phyloP scores from a whole-genome alignment of 2,113 vertebrate species.

The Triplophysa rosa region DNA sequence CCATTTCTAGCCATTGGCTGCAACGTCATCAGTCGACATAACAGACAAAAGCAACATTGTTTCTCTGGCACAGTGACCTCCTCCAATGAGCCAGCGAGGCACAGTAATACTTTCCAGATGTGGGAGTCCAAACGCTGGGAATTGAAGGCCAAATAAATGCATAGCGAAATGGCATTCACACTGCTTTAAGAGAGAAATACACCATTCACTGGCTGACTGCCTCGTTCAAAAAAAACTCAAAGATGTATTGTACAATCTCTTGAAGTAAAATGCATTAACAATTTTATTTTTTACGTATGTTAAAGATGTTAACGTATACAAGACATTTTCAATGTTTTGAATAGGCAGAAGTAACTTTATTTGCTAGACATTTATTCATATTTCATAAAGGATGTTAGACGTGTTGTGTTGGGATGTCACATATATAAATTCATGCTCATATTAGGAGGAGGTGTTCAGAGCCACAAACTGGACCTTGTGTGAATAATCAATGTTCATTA shows the following conservation, averaged over 20 bases:
- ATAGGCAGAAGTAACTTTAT: background rate
- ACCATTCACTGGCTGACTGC: conserved; percentile 4
- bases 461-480: background rate
- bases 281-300: too few relatives aligned
- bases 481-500: background rate
- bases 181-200: conserved; percentile 44
- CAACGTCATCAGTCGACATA: conserved; percentile 50
- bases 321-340: too few relatives aligned
- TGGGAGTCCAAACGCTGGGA: conserved; percentile 51
- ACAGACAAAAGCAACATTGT: conserved; percentile 62
- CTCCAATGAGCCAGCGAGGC: conserved; percentile 60
- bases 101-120: conserved; percentile 72
- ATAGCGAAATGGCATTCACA: conserved; percentile 18
- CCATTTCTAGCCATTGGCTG: conserved; percentile 27
- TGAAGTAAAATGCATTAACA: too few relatives aligned
- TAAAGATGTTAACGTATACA: too few relatives aligned
- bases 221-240: background rate
- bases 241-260: too few relatives aligned
- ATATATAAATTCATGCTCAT: conserved; percentile 26
- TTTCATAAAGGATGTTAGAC: conserved; percentile 4
- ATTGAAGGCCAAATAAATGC: conserved; percentile 51
- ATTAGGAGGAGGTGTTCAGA: background rate
- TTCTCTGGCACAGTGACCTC: conserved; percentile 60
- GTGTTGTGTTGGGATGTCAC: conserved; percentile 17
- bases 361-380: conserved; percentile 23